A percentile compares a stretch with the other conserved stretches of the same genome.
These are phyloP conservation scores for Circaetus cinerascens DNA, from an alignment of 2,113 vertebrate species.

Conservation along the genomic window DNA sequence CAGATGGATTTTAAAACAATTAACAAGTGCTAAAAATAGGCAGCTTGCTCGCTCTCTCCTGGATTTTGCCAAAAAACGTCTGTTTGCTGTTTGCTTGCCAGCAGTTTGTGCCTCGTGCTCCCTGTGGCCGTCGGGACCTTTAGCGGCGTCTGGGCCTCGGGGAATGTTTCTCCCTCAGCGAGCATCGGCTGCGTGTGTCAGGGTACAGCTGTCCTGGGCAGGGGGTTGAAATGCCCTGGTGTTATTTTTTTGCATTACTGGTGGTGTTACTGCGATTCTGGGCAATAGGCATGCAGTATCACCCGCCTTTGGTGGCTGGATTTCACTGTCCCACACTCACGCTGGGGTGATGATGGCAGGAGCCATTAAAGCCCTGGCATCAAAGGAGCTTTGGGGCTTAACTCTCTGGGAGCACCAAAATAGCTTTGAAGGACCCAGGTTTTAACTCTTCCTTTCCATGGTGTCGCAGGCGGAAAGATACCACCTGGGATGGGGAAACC, in stretches of 20 bases:
- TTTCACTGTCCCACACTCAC: background rate
- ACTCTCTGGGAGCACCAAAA: background rate
- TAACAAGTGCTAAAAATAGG: slow-evolving; percentile 9
- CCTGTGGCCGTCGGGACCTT: fast-evolving
- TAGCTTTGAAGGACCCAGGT: background rate
- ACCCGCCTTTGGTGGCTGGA: fast-evolving
- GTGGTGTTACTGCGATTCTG: background rate
- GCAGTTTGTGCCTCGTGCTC: background rate
- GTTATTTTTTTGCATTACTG: background rate
- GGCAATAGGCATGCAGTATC: no score
- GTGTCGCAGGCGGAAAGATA: background rate
- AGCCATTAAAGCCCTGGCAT: background rate
- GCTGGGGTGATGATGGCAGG: fast-evolving
- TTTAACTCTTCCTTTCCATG: background rate
- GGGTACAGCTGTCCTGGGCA: background rate
- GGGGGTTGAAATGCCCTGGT: background rate
- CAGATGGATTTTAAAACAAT: slow-evolving; percentile 38
- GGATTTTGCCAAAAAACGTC: background rate
- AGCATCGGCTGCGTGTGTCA: background rate
- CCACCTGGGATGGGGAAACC: no score
- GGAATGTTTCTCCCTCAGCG: background rate
- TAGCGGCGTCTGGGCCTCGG: fast-evolving
- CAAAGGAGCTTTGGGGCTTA: background rate
- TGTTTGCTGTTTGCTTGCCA: background rate
- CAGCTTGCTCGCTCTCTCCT: background rate